Evolutionary conservation across 2,888 invertebrate species (phyloP).

Genomic region (Leptopilina drosophilae): DNA sequence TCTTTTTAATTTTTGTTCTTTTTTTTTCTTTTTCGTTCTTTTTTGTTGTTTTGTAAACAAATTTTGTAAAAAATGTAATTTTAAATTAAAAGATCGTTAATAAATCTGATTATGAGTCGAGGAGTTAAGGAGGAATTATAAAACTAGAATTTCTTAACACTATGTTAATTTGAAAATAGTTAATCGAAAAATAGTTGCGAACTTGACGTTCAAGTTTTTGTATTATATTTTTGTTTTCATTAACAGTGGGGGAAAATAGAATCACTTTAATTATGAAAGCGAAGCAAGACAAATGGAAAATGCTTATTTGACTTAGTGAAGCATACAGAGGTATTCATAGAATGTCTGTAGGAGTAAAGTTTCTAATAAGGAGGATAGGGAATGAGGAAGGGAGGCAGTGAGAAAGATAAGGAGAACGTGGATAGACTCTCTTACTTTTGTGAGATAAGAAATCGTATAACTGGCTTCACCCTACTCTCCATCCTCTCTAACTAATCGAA

Average conservation of each 20-base stretch:
- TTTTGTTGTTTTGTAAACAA: too few species aligned
- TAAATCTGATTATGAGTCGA: too few species aligned
- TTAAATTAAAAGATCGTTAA: too few species aligned
- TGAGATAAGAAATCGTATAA: constrained; percentile 70
- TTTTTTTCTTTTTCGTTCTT: too few species aligned
- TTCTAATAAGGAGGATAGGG: constrained; percentile 38
- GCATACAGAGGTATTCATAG: constrained; percentile 13
- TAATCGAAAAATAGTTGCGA: too few species aligned
- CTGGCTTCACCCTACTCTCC: constrained; percentile 63
- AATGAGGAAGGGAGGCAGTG: constrained; percentile 40
- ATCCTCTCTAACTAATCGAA: constrained; percentile 48
- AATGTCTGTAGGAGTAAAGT: constrained; percentile 47
- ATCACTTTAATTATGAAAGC: neutral
- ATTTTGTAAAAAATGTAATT: too few species aligned
- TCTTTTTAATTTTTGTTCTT: too few species aligned
- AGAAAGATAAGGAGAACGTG: constrained; percentile 72
- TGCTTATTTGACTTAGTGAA: neutral
- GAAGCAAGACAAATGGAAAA: neutral
- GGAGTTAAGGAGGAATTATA: too few species aligned
- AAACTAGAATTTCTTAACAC: too few species aligned
- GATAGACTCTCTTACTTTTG: constrained; percentile 68
- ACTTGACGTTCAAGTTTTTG: too few species aligned
- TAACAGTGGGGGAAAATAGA: neutral
- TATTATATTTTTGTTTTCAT: too few species aligned
- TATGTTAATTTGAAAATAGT: too few species aligned